Conservation (phyloP, 2,888 invertebrate genomes). For the Sclerodermus sp. region DNA sequence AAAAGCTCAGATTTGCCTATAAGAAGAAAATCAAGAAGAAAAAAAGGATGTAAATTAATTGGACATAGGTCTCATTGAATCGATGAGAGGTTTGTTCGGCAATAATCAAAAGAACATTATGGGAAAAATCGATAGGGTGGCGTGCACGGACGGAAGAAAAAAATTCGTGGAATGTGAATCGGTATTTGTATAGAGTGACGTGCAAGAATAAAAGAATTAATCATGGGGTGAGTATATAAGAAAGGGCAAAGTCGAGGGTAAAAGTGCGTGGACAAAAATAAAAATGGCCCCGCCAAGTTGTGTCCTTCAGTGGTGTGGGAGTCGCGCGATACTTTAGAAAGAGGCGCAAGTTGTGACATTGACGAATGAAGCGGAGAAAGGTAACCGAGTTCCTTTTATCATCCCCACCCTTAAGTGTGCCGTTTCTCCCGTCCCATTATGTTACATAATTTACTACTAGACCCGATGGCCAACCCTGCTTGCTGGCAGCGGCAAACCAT, state of each 20-base stretch:
- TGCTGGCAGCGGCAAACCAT: slow-evolving; percentile 25
- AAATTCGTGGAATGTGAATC: background rate
- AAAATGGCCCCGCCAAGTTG: slow-evolving; percentile 15
- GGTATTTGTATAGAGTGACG: background rate
- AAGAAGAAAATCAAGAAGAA: no score
- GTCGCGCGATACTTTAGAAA: slow-evolving; percentile 27
- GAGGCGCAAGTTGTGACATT: slow-evolving; percentile 42
- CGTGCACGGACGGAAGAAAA: background rate
- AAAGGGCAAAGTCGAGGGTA: slow-evolving; percentile 18
- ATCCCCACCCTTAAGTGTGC: slow-evolving; percentile 8
- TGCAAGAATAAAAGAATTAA: slow-evolving; percentile 7
- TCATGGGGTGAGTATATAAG: slow-evolving; percentile 1
- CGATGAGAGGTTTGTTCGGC: no score
- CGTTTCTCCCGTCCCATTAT: slow-evolving; percentile 32
- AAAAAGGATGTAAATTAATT: no score
- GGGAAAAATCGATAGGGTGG: no score
- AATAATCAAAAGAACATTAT: no score
- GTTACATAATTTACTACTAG: slow-evolving; percentile 49
- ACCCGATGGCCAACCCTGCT: slow-evolving; percentile 5
- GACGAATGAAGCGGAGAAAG: slow-evolving; percentile 50
- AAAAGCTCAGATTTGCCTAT: no score
- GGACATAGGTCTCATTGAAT: no score
- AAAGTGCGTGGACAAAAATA: slow-evolving; percentile 26
- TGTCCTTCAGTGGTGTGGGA: background rate
- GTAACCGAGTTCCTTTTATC: slow-evolving; percentile 26